Evolutionary conservation across 2,797 vertebrate genomes (phyloP), one percentile per base, ranked within the genome.

Genomic region (Erethizon dorsatum): DNA sequence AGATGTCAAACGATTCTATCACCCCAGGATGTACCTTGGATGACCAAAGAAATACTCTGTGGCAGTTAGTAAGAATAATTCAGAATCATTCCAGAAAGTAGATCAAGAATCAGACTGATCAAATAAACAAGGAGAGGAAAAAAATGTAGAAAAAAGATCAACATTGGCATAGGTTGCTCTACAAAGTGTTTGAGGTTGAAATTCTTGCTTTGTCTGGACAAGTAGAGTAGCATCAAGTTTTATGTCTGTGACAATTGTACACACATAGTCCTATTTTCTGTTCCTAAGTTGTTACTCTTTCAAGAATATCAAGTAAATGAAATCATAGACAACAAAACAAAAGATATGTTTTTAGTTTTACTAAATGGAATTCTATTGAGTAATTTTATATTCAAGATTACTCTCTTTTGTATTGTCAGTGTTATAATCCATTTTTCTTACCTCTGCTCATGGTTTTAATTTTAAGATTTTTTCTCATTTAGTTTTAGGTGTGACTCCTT

Each of bases 301-400:
- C 6, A 89, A 84, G 18, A 95, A 52, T 87, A 92, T 57, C n/a
- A 88, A 65, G 20, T 79, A 88, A 95, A 88, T 92, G n/a, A 67
- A 92, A 45, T 78, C 20, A 90, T 2, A 71, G 45, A 59, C 2
- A 78, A 20, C 87, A 75, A 77, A 92, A 45, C 37, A n/a, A 26
- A 6, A 83, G 26, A 15, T 59, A 6, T 18, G 7, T 41, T 90
- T 90, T 84, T 77, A 37, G 4, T 71, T 88, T 96, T 71, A 77
- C 75, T 90, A 14, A 88, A 63, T 85, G 6, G 6, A 50, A 61
- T 85, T 63, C 54, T 86, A 45, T 8, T 33, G 6, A 95, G 28
- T 41, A 71, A 13, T 59, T 93, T 95, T 86, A 73, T 79, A 71
- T 69, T 78, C n/a, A 90, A 28, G 52, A 2, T 24, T n/a, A n/a